Base-by-base conservation (phyloP, 1,140 invertebrate genomes). In the Caenorhabditis inopinata region DNA sequence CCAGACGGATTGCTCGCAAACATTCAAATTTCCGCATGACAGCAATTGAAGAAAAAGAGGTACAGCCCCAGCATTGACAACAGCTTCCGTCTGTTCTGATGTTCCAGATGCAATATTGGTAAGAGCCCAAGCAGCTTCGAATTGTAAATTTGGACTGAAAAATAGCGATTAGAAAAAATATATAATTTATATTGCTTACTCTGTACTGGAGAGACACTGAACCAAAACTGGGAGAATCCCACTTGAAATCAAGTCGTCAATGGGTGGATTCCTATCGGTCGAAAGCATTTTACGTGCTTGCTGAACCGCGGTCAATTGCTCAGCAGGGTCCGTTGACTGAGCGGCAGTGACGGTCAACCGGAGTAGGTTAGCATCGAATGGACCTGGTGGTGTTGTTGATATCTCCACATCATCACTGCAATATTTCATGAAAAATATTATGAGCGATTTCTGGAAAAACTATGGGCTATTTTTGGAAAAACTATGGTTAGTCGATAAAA, bases 81-180 rank as follows among this genome's bases (percentile, higher is more conserved):
- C 96, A 89, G 96, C 93, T 82, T 96, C 94, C 23, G 97, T 99
- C 91, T 99, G 97, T 84, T 92, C 91, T 0, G 96, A 96, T 51
- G 95, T 98, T 73, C 97, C 97, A 14, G 95, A 97, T 3, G 97
- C 97, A 87, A 99, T 99, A 89, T 99, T 99, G 83, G 97, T 99
- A 80, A 99, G 90, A 58, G 96, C 97, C 97, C 97, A 99, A 16
- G 96, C 95, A 81, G 96, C 95, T 91, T 99, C 97, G 90, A 99
- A 99, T 90, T 99, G 96, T 81, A 99, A 90, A 75, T 93, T 92
- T 49, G 96, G 94, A 89, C 95, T 95, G 88, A 74, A 88, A 84
- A 76, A 80, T 83, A 32, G 38, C 48, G 14, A 80, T 87, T 83
- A 23, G 18, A 76, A 21, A 18, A 25, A 53, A 21, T 2, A 25